Evolutionary conservation across 2,113 vertebrate genomes (phyloP), one percentile per base, ranked within the genome.

Genomic region (Crotalus helleri): DNA sequence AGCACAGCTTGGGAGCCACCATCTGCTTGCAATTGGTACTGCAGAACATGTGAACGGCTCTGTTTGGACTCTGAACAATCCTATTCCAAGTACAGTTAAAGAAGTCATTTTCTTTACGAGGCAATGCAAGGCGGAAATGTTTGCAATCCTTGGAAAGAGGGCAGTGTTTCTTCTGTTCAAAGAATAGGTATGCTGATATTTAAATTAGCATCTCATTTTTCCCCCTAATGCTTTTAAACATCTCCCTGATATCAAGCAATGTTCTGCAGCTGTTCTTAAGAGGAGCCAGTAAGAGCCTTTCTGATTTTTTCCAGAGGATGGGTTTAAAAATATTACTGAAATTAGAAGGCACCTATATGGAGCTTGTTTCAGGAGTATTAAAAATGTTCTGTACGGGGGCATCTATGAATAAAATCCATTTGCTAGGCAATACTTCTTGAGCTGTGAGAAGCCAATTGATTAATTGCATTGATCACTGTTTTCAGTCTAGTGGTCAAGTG

Each of bases 1-100:
- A 93, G 85, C n/a, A 93, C 92, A 86, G 92, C 85, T 94, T 85
- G 92, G 93, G 95, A 91, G 96, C 94, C 96, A 94, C 33, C 95
- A 92, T 91, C 92, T 90, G 96, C 93, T 44, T 58, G 33, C 53
- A 44, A 51, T 26, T 46, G 93, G 96, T 69, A 96, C 87, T 96
- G 93, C 96, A 94, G 54, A 87, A 81, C n/a, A 13, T 17, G 11
- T 23, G 74, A 39, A 49, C 1, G 51, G 54, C 29, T 69, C 53
- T 59, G 21, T 44, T n/a, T 46, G 24, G 59, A 33, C 59, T 89
- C 29, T 54, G 87, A 26, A 88, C 51, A 29, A 12, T 61, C 24
- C 12, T 90, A 17, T 26, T 19, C 7, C 33, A 85, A 51, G 89
- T 58, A 61, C 0, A 0, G 0, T 1, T 0, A 19, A 54, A 5